Evolutionary conservation across 2,113 vertebrate species (phyloP).

Genomic region (Trichechus manatus): DNA sequence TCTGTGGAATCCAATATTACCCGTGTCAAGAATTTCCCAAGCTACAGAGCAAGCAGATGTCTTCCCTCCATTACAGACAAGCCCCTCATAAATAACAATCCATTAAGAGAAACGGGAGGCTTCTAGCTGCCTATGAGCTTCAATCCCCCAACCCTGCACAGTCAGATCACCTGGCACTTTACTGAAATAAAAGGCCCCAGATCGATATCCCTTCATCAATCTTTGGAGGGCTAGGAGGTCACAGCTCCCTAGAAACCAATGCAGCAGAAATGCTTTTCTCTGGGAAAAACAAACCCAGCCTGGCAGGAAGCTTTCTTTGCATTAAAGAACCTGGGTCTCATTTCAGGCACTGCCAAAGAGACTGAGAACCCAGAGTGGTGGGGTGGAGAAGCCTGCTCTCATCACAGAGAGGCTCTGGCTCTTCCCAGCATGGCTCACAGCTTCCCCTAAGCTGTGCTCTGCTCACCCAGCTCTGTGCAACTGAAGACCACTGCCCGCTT

Average conservation of each 20-base stretch:
- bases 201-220: constrained; percentile 73
- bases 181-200: constrained; percentile 63
- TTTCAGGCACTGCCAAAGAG: constrained; percentile 48
- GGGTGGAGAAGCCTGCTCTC: neutral
- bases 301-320: constrained; percentile 28
- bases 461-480: neutral
- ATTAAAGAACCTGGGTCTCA: constrained; percentile 55
- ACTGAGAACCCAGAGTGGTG: neutral
- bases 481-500: neutral
- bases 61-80: neutral
- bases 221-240: constrained; percentile 36
- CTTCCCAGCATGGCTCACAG: neutral
- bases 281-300: constrained; percentile 43
- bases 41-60: neutral
- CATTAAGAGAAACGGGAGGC: constrained; percentile 61
- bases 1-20: neutral
- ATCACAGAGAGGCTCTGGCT: neutral
- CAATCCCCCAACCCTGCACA: neutral
- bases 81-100: constrained; percentile 35
- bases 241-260: constrained; percentile 38
- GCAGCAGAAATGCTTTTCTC: constrained; percentile 61
- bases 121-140: constrained; percentile 29
- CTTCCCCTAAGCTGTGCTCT: neutral
- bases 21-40: neutral
- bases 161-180: constrained; percentile 63